A percentile compares a stretch with the other conserved stretches of the same genome.
Conservation (phyloP, 2,797 vertebrate genomes). For the Sebastes melanostomus region DNA sequence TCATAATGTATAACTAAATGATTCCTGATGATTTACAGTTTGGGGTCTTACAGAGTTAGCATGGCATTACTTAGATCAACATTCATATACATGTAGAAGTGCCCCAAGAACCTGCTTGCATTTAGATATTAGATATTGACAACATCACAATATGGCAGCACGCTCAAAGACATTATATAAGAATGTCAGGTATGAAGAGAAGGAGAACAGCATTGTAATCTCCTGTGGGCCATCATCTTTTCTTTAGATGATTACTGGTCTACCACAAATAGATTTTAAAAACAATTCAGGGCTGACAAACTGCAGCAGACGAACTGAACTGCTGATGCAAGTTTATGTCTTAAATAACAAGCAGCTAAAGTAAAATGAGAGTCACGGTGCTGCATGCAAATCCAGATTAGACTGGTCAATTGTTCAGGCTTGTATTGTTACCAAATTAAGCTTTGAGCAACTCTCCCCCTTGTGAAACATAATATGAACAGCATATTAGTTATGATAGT, state of each 20-base stretch:
- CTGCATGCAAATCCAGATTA: conserved; percentile 8
- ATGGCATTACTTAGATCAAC: background rate
- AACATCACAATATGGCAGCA: background rate
- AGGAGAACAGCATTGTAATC: background rate
- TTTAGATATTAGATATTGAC: background rate
- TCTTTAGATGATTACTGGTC: background rate
- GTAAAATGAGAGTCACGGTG: background rate
- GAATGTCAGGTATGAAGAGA: background rate
- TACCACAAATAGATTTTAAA: background rate
- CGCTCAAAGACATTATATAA: background rate
- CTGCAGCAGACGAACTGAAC: background rate
- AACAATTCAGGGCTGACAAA: background rate
- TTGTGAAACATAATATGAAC: background rate
- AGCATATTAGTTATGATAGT: background rate
- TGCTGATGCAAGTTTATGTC: background rate
- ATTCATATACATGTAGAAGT: background rate
- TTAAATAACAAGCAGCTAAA: background rate
- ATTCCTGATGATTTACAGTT: background rate
- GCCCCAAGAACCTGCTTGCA: background rate
- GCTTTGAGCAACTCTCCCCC: background rate
- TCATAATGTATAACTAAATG: background rate
- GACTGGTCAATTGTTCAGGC: background rate
- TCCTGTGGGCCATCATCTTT: background rate
- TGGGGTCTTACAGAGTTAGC: too few relatives aligned
- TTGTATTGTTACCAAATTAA: background rate